A percentile compares a stretch with the other conserved stretches of the same genome.
Evolutionary conservation across 2,888 invertebrate genomes (phyloP).

Genomic region (Acronicta leporina): DNA sequence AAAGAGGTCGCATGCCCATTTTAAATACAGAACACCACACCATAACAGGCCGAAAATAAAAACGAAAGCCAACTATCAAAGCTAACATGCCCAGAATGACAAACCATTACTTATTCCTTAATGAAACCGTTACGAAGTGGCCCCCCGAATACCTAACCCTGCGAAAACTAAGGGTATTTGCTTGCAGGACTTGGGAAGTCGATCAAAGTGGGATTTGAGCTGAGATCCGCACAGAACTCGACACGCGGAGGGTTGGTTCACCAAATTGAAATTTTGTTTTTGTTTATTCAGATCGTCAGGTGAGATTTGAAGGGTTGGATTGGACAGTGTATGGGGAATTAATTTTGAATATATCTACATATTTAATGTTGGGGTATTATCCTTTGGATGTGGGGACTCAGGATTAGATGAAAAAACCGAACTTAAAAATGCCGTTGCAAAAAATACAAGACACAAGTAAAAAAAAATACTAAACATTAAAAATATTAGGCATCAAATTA

Average conservation of each 20-base stretch:
- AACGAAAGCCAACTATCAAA: slow-evolving; percentile 24
- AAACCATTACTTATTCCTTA: slow-evolving; percentile 36
- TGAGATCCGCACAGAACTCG: slow-evolving; percentile 65
- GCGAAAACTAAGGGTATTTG: slow-evolving; percentile 70
- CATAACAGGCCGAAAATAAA: slow-evolving; percentile 21
- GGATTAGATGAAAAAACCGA: background rate
- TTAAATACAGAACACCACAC: slow-evolving; percentile 19
- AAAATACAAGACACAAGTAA: too few relatives aligned
- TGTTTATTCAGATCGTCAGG: slow-evolving; percentile 78
- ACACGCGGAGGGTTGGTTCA: slow-evolving; percentile 65
- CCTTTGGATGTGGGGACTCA: background rate
- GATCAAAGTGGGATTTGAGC: slow-evolving; percentile 84
- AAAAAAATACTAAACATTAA: background rate
- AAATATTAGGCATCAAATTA: background rate
- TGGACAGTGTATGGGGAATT: slow-evolving; percentile 42
- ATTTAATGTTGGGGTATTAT: slow-evolving; percentile 12
- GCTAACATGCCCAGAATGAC: slow-evolving; percentile 10
- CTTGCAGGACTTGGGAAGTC: slow-evolving; percentile 70
- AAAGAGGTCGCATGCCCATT: slow-evolving; percentile 11
- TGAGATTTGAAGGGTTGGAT: slow-evolving; percentile 63
- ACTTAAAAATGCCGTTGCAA: too few relatives aligned
- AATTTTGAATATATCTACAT: slow-evolving; percentile 37
- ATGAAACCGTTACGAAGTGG: slow-evolving; percentile 62
- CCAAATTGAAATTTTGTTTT: slow-evolving; percentile 83
- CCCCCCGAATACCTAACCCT: slow-evolving; percentile 71